Evolutionary conservation across 1,140 invertebrate genomes (phyloP).

Genomic region (Heliconius melpomene): DNA sequence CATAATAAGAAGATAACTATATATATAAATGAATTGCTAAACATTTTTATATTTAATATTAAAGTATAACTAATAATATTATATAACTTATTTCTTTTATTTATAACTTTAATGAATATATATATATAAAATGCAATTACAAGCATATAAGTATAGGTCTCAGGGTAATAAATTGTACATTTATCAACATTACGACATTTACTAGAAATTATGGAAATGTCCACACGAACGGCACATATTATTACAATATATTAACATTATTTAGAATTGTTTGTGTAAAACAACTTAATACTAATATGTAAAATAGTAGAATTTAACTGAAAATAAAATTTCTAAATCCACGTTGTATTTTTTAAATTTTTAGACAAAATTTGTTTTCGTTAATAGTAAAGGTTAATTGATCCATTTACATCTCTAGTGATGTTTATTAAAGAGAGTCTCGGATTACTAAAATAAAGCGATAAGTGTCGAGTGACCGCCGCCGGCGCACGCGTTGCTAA

Average conservation of each 20-base stretch:
- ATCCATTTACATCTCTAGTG: conserved; percentile 26
- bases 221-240: conserved; percentile 10
- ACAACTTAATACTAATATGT: not conserved
- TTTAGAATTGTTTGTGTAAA: not conserved
- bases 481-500: conserved; percentile 20
- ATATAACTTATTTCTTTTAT: not conserved
- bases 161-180: conserved; percentile 33
- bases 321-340: too few relatives aligned
- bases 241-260: conserved; percentile 14
- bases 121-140: conserved; percentile 16
- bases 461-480: conserved; percentile 30
- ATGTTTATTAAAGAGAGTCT: conserved; percentile 26
- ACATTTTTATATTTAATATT: not conserved
- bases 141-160: conserved; percentile 5
- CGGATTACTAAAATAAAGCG: conserved; percentile 11
- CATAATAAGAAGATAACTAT: too few relatives aligned
- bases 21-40: too few relatives aligned
- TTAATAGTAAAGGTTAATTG: conserved; percentile 33
- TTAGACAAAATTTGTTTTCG: not conserved
- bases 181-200: conserved; percentile 35
- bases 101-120: not conserved
- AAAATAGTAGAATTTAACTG: not conserved
- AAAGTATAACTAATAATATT: not conserved
- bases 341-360: not conserved
- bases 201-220: conserved; percentile 34